Evolutionary conservation across 1,140 invertebrate species (phyloP).

Genomic region (Chlorops oryzae): DNA sequence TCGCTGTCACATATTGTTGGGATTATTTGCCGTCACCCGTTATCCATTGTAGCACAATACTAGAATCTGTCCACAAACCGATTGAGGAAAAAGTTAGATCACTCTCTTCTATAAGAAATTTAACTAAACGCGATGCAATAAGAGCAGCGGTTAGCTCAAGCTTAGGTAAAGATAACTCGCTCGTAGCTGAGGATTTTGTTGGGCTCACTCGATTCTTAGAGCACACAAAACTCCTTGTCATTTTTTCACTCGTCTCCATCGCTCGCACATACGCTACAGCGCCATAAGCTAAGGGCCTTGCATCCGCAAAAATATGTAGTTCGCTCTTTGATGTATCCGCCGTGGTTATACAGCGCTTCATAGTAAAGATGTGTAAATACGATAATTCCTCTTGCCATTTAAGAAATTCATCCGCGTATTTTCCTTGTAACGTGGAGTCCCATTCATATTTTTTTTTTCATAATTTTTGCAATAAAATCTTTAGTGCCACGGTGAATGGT

Average conservation of each 20-base stretch:
- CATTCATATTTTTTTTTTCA: constrained; percentile 33
- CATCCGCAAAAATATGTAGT: constrained; percentile 31
- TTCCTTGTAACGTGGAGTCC: too few relatives aligned
- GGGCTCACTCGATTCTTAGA: constrained; percentile 45
- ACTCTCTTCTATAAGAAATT: neutral
- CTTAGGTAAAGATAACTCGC: constrained; percentile 28
- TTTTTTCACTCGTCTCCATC: constrained; percentile 10
- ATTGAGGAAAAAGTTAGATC: neutral
- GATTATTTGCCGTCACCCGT: neutral
- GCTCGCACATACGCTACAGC: constrained; percentile 29
- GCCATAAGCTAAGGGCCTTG: constrained; percentile 28
- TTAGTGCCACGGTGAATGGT: constrained; percentile 33
- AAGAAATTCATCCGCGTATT: too few relatives aligned
- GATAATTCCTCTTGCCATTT: too few relatives aligned
- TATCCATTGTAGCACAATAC: constrained; percentile 6
- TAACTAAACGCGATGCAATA: constrained; percentile 20
- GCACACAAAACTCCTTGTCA: constrained; percentile 24
- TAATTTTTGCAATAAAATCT: constrained; percentile 44
- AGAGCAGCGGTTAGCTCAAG: constrained; percentile 37
- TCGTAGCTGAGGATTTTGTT: constrained; percentile 24
- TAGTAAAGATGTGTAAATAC: too few relatives aligned
- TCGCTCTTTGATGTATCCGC: constrained; percentile 7
- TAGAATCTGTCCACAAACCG: constrained; percentile 7
- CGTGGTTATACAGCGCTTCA: neutral
- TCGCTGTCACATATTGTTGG: constrained; percentile 28